Conservation (phyloP, 2,113 vertebrate genomes). For the Actinemys pallida region DNA sequence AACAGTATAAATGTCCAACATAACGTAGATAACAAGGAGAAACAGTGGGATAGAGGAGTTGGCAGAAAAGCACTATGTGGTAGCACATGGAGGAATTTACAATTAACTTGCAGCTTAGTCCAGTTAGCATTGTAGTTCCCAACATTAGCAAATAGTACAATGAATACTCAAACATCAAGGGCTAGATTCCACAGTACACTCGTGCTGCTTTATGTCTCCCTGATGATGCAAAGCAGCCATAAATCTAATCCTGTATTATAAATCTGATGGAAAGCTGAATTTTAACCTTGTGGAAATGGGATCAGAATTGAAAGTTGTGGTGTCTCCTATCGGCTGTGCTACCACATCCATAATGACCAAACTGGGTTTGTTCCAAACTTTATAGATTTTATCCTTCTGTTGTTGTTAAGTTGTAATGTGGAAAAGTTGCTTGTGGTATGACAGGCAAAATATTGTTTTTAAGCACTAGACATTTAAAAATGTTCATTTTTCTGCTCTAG, state of each 20-base stretch:
- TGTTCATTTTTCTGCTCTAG: constrained; percentile 47
- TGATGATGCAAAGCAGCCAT: not conserved
- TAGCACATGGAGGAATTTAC: not conserved
- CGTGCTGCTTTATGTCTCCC: not conserved
- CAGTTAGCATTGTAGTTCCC: not conserved
- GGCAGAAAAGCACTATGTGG: not conserved
- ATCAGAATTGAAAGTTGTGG: not conserved
- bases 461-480: constrained; percentile 1
- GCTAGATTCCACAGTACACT: not conserved
- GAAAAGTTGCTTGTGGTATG: constrained; percentile 42
- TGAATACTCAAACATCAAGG: not conserved
- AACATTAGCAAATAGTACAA: not conserved
- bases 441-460: constrained; percentile 47
- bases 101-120: not conserved
- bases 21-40: not conserved
- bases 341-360: not conserved
- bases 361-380: constrained; percentile 33
- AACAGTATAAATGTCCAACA: not conserved
- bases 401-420: constrained; percentile 47
- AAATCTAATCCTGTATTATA: not conserved
- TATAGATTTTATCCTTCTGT: constrained; percentile 33
- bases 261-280: not conserved
- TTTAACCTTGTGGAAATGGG: not conserved
- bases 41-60: not conserved
- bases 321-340: not conserved